A percentile compares a stretch with the other conserved stretches of the same genome.
These are phyloP conservation scores for Origma solitaria DNA, from an alignment of 2,113 vertebrate genomes.

Conservation along the genomic window DNA sequence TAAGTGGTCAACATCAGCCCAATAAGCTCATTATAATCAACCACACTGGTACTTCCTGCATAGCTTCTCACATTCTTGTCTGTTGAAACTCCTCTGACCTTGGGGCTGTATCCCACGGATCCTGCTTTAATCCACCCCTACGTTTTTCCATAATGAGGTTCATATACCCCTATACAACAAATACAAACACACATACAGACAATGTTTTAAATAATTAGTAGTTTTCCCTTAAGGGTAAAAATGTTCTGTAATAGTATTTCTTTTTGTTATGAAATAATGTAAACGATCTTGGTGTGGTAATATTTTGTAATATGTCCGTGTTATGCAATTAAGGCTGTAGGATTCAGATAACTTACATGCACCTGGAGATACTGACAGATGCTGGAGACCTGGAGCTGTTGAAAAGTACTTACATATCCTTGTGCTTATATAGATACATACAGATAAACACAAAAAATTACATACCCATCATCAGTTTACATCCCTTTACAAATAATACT, in stretches of 20 bases:
- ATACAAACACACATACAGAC: neutral
- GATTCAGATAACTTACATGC: neutral
- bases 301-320: conserved; percentile 16
- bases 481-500: neutral
- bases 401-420: neutral
- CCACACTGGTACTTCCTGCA: neutral
- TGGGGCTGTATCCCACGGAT: conserved; percentile 16
- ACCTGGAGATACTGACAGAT: conserved; percentile 1
- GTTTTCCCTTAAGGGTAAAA: conserved; percentile 42
- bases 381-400: neutral
- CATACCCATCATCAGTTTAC: neutral
- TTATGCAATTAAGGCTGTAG: conserved; percentile 36
- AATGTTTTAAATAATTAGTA: conserved; percentile 19
- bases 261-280: conserved; percentile 65
- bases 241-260: conserved; percentile 38
- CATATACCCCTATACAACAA: neutral
- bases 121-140: conserved; percentile 17
- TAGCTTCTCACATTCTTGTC: conserved; percentile 2
- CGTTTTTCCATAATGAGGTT: conserved; percentile 16
- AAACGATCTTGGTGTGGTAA: conserved; percentile 19
- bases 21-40: neutral
- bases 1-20: neutral
- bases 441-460: neutral
- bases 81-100: conserved; percentile 15
- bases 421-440: neutral